Base-by-base conservation (phyloP, 2,888 invertebrate genomes). In the Meghimatium bilineatum region DNA sequence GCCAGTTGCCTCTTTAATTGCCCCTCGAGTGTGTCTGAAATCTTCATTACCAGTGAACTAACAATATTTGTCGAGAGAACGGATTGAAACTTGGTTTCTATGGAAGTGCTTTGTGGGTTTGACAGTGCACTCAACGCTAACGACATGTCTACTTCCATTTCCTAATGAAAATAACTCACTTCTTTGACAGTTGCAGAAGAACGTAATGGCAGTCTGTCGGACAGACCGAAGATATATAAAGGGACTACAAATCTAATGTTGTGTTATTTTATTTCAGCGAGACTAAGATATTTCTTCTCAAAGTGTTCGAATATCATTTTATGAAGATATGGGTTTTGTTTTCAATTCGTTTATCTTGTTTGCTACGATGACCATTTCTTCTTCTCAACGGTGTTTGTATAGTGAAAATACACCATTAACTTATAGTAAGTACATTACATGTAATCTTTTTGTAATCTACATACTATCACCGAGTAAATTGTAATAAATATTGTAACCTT, bases 361-460 rank as follows among this genome's bases (percentile, higher is more conserved):
- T 63, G 38, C 14, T 36, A 17, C 44, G 32, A 49, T 79, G 10
- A 17, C 49, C 0, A 12, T 67, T 32, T 29, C 56, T 26, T 32
- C 32, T 66, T 26, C 44, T 3, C 83, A 78, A 79, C 71, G 38
- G 60, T 83, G 83, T 49, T 44, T 83, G 17, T 78, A 78, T 63
- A 83, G 63, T 44, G 78, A 83, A 72, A 29, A 56, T 26, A 60
- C 56, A 38, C 72, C 72, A 8, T 63, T 72, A 52, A 83, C 69
- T 23, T 83, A 83, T 74, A 72, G 83, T 83, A 79, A 0, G 83
- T 72, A 20, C 36, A 1, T 2, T n/a, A n/a, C n/a, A n/a, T n/a
- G n/a, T n/a, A n/a, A n/a, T n/a, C n/a, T n/a, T n/a, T n/a, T n/a
- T n/a, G n/a, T n/a, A n/a, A n/a, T n/a, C n/a, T n/a, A n/a, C n/a